A percentile compares a stretch with the other conserved stretches of the same genome.
Evolutionary conservation across 2,113 vertebrate genomes (phyloP).

Genomic region (Atlantisia rogersi): DNA sequence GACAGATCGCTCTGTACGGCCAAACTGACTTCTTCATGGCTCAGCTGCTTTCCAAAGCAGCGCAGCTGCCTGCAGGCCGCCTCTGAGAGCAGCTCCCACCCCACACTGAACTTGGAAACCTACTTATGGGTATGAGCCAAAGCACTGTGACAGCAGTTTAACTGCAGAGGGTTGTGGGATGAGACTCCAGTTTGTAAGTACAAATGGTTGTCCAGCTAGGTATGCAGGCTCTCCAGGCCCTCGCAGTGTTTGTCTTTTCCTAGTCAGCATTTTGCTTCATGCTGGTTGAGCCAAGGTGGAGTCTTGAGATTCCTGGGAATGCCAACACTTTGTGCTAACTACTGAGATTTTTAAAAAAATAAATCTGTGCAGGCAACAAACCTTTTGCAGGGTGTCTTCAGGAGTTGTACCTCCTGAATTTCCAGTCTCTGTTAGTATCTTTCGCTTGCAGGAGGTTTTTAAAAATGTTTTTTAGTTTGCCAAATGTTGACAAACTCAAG

Average conservation of each 20-base stretch:
- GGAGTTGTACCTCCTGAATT: not conserved
- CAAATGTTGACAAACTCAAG: not conserved
- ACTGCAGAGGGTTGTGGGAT: not conserved
- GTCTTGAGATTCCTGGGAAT: not conserved
- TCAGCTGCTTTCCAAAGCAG: not conserved
- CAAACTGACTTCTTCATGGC: not conserved
- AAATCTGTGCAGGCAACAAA: not conserved
- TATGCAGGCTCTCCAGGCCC: not conserved
- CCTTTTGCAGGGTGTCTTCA: not conserved
- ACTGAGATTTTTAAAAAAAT: not conserved
- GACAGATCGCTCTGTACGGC: not conserved
- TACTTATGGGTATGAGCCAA: rapidly evolving
- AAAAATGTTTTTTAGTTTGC: not conserved
- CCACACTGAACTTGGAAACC: not conserved
- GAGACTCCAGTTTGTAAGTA: not conserved
- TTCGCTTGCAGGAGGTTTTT: not conserved
- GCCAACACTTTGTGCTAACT: not conserved
- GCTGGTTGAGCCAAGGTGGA: not conserved
- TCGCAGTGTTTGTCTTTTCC: not conserved
- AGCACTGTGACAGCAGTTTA: not conserved
- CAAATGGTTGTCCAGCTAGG: not conserved
- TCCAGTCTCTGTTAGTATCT: not conserved
- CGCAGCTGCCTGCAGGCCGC: not conserved
- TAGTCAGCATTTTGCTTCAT: not conserved
- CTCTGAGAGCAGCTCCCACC: not conserved